Percentiles rank a stretch among this genome's conserved stretches.
These are phyloP conservation scores for Trachelus stipa DNA, from an alignment of 2,888 invertebrate genomes.

Conservation along the genomic window DNA sequence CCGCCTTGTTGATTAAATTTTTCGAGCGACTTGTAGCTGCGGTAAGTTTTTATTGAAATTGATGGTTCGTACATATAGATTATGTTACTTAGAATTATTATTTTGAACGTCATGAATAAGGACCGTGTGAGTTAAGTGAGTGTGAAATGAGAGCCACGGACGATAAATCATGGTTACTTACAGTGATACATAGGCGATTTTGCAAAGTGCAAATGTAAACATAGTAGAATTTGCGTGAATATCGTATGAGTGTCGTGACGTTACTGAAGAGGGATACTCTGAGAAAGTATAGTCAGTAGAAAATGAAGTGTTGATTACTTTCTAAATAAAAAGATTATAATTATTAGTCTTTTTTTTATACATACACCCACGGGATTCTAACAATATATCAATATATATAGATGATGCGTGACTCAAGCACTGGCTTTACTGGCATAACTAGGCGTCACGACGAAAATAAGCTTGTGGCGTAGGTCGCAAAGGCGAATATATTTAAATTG, in stretches of 20 bases:
- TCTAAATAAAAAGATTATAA: background rate
- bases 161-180: background rate
- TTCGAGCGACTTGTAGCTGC: too few relatives aligned
- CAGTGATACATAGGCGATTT: background rate
- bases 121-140: background rate
- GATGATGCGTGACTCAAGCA: conserved; percentile 6
- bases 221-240: background rate
- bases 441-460: conserved; percentile 29
- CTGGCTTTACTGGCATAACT: background rate
- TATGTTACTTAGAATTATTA: background rate
- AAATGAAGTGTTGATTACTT: background rate
- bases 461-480: conserved; percentile 32
- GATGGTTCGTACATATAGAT: too few relatives aligned
- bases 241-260: background rate
- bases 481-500: conserved; percentile 19
- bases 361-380: background rate
- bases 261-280: background rate
- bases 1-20: too few relatives aligned
- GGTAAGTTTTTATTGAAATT: too few relatives aligned
- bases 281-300: background rate
- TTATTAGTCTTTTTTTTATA: background rate
- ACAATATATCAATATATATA: background rate
- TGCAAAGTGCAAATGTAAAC: background rate
- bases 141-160: background rate
- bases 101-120: background rate